Evolutionary conservation across 2,113 vertebrate genomes (phyloP).

Genomic region (Pterophyllum scalare): DNA sequence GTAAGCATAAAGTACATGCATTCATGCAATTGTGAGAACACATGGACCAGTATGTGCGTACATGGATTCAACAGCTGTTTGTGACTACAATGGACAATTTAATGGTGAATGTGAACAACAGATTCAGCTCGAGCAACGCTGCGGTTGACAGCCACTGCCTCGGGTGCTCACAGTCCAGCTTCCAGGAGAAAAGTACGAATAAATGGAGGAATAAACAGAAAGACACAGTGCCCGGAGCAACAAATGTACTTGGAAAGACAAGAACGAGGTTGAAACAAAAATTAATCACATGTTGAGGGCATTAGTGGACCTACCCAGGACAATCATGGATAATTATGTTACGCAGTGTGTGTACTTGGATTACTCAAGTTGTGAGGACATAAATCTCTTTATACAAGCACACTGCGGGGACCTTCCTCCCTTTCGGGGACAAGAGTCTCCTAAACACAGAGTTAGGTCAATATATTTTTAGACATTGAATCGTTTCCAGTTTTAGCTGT

Average conservation of each 20-base stretch:
- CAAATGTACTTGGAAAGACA: constrained; percentile 19
- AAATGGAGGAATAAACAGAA: constrained; percentile 47
- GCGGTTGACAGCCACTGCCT: constrained; percentile 30
- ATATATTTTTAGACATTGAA: not conserved
- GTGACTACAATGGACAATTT: constrained; percentile 18
- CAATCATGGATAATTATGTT: constrained; percentile 42
- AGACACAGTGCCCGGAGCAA: constrained; percentile 10
- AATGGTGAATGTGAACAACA: constrained; percentile 19
- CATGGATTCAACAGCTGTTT: constrained; percentile 26
- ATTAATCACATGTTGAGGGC: constrained; percentile 25
- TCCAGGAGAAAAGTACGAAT: constrained; percentile 24
- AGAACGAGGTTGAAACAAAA: constrained; percentile 25
- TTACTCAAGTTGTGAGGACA: constrained; percentile 12
- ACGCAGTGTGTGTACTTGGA: not conserved
- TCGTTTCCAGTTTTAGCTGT: not conserved
- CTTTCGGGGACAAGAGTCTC: not conserved
- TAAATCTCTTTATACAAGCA: constrained; percentile 3
- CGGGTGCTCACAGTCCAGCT: constrained; percentile 27
- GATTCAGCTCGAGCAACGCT: constrained; percentile 25
- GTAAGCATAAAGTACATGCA: not conserved
- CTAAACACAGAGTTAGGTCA: not conserved
- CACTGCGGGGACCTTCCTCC: not conserved
- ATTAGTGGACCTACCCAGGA: constrained; percentile 11
- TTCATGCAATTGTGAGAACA: not conserved
- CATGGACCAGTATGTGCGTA: not conserved